Conservation (phyloP, 2,888 invertebrate species). For the Lasioglossum calceatum region DNA sequence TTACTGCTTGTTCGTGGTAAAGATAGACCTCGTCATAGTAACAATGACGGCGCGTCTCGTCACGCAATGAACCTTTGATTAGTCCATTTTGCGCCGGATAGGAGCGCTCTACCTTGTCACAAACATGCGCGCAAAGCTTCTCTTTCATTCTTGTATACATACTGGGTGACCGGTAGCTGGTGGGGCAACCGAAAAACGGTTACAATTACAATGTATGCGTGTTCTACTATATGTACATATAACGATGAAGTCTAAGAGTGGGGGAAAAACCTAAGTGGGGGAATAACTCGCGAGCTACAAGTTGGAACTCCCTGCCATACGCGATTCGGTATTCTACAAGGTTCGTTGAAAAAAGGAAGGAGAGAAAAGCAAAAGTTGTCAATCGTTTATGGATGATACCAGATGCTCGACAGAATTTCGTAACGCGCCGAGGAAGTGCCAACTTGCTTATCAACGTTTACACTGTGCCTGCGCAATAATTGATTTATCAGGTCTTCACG, state of each 20-base stretch:
- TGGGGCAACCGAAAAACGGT: neutral
- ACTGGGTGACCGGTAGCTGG: neutral
- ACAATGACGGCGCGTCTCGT: neutral
- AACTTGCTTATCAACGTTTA: slow-evolving; percentile 47
- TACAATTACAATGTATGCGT: too few species aligned
- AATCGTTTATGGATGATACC: neutral
- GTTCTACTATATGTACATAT: too few species aligned
- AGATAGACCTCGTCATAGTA: neutral
- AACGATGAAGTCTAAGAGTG: too few species aligned
- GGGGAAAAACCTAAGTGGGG: too few species aligned
- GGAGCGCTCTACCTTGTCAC: neutral
- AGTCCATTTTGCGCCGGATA: neutral
- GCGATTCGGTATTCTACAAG: neutral
- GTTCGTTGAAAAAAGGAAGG: neutral
- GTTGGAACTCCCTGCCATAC: too few species aligned
- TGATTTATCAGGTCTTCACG: slow-evolving; percentile 42
- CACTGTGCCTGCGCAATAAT: slow-evolving; percentile 36
- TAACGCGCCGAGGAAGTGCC: slow-evolving; percentile 25
- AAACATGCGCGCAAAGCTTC: neutral
- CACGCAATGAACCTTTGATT: slow-evolving; percentile 1
- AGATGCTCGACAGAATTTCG: slow-evolving; percentile 36
- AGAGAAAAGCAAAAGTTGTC: neutral
- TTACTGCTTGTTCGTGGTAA: neutral
- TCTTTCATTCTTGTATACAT: neutral
- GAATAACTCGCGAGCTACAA: too few species aligned